Percentiles rank a stretch among this genome's conserved stretches.
Conservation (phyloP, 2,888 invertebrate genomes). For the Myathropa florea region DNA sequence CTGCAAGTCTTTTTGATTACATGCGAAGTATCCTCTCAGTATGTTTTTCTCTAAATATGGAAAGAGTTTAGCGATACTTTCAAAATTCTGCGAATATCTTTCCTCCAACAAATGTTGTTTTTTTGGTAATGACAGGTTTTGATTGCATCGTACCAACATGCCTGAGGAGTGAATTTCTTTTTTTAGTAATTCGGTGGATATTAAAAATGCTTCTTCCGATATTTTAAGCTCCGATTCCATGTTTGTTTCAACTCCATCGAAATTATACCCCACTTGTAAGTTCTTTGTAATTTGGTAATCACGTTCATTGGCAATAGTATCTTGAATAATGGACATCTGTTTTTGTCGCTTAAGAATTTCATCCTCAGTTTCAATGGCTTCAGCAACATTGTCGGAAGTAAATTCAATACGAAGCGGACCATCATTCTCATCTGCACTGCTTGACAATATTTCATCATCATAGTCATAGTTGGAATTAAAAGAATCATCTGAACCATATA, state of each 20-base stretch:
- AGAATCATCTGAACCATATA: constrained; percentile 82
- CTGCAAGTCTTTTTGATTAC: constrained; percentile 60
- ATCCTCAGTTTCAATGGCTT: constrained; percentile 88
- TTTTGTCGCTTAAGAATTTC: constrained; percentile 80
- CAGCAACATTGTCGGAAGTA: constrained; percentile 91
- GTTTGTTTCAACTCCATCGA: constrained; percentile 58
- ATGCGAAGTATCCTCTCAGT: constrained; percentile 40
- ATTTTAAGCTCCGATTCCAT: constrained; percentile 65
- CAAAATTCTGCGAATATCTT: constrained; percentile 46
- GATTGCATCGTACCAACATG: constrained; percentile 76
- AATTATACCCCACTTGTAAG: constrained; percentile 78
- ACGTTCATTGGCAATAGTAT: constrained; percentile 79
- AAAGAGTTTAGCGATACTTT: constrained; percentile 61
- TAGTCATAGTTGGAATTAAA: constrained; percentile 82
- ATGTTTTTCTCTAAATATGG: constrained; percentile 69
- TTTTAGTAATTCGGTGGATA: constrained; percentile 76
- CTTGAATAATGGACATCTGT: constrained; percentile 79
- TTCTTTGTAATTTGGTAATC: constrained; percentile 80
- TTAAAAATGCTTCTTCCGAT: constrained; percentile 74
- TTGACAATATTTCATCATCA: constrained; percentile 79
- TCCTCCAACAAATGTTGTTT: constrained; percentile 43
- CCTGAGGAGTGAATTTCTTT: constrained; percentile 76
- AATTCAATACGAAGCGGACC: constrained; percentile 89
- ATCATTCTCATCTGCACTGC: constrained; percentile 80
- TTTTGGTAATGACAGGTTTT: constrained; percentile 73